A percentile compares a stretch with the other conserved stretches of the same genome.
phyloP scores from a whole-genome alignment of 2,797 vertebrate genomes.

The Parambassis ranga region DNA sequence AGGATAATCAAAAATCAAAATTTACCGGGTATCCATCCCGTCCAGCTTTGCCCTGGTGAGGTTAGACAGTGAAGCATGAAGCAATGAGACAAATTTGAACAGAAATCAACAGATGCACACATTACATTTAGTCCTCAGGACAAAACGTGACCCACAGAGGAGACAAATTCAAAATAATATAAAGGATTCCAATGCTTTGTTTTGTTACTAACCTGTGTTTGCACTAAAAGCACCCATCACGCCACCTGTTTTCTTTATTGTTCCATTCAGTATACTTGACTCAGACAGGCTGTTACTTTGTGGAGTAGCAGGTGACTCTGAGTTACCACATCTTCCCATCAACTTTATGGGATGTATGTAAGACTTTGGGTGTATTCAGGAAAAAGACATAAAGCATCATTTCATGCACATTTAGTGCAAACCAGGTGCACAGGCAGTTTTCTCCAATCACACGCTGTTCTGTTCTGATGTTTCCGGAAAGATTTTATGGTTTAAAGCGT shows the following conservation, averaged over 20 bases:
- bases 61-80: slow-evolving; percentile 80
- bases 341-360: slow-evolving; percentile 4
- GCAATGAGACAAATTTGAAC: slow-evolving; percentile 60
- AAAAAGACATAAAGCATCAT: slow-evolving; percentile 23
- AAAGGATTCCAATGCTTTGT: background rate
- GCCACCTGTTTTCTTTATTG: background rate
- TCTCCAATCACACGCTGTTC: background rate
- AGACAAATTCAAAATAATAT: background rate
- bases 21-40: slow-evolving; percentile 98
- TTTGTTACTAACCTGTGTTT: too few species aligned
- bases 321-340: background rate
- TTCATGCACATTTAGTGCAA: slow-evolving; percentile 39
- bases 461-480: slow-evolving; percentile 8
- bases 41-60: slow-evolving; percentile 94
- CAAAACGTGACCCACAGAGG: background rate
- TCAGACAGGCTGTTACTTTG: slow-evolving; percentile 4
- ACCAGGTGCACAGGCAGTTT: slow-evolving; percentile 34
- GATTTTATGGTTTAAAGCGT: slow-evolving; percentile 3
- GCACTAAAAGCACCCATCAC: background rate
- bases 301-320: background rate
- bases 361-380: background rate
- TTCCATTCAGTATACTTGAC: background rate
- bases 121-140: background rate
- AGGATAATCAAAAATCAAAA: slow-evolving; percentile 69
- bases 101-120: slow-evolving; percentile 49